These are phyloP conservation scores for Grallaria varia DNA, from an alignment of 2,113 vertebrate species.

Conservation along the genomic window DNA sequence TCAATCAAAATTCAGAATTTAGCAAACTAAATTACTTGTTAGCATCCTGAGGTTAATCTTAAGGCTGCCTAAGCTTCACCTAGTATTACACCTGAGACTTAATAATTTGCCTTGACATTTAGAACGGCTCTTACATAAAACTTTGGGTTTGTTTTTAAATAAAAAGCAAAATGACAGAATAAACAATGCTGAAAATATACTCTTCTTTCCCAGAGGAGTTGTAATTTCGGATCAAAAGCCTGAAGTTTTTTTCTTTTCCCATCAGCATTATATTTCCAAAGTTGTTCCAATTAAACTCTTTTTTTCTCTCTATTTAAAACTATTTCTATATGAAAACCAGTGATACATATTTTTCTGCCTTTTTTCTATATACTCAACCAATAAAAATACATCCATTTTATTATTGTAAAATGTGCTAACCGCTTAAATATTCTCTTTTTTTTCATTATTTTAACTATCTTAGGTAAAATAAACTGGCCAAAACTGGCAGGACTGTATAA, in stretches of 20 bases:
- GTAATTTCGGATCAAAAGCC: not conserved
- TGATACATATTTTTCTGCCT: not conserved
- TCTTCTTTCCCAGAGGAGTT: not conserved
- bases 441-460: not conserved
- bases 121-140: constrained; percentile 16
- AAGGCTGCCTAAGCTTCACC: constrained; percentile 16
- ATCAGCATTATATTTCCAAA: not conserved
- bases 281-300: not conserved
- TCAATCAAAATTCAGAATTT: not conserved
- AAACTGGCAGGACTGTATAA: not conserved
- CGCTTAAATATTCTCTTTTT: not conserved
- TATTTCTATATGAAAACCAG: not conserved
- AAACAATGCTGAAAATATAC: not conserved
- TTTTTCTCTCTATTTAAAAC: not conserved
- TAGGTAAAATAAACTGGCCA: not conserved
- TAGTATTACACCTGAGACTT: not conserved
- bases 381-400: not conserved
- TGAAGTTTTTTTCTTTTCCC: not conserved
- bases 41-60: not conserved
- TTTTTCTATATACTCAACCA: not conserved
- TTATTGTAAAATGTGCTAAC: not conserved
- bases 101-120: constrained; percentile 9
- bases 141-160: not conserved
- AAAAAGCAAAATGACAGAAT: not conserved
- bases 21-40: constrained; percentile 16